Percentiles rank a stretch among this genome's conserved stretches.
phyloP scores from a whole-genome alignment of 2,113 vertebrate species.

The Ailurus styani region DNA sequence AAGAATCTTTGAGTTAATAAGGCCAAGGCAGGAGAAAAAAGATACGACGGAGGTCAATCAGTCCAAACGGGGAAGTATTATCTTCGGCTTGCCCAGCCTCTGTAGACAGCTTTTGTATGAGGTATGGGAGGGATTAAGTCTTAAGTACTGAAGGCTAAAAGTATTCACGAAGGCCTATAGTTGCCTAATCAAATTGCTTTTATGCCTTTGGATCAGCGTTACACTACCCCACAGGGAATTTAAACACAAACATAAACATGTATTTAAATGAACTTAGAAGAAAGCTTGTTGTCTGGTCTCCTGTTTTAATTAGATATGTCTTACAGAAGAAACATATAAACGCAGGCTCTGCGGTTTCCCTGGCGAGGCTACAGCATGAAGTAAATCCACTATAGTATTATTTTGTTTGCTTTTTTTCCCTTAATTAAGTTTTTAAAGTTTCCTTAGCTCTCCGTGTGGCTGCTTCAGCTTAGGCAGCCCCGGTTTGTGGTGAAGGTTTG shows the following conservation, averaged over 20 bases:
- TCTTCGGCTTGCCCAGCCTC: not conserved
- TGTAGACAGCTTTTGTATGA: not conserved
- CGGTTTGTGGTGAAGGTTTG: slow-evolving; percentile 64
- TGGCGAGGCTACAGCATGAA: slow-evolving; percentile 75
- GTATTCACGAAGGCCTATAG: slow-evolving; percentile 46
- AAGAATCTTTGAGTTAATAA: not conserved
- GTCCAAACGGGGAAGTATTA: not conserved
- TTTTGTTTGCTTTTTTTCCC: slow-evolving; percentile 83
- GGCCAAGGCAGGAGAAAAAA: not conserved
- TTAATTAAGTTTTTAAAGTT: slow-evolving; percentile 84
- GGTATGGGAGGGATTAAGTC: not conserved
- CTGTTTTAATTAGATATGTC: slow-evolving; percentile 82
- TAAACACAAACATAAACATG: slow-evolving; percentile 75
- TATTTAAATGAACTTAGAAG: slow-evolving; percentile 80
- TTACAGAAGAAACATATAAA: slow-evolving; percentile 80
- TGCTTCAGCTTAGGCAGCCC: slow-evolving; percentile 80
- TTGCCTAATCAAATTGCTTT: slow-evolving; percentile 56
- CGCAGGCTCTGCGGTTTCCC: slow-evolving; percentile 81
- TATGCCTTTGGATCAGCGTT: slow-evolving; percentile 68
- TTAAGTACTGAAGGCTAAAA: slow-evolving; percentile 48
- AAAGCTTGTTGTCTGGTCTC: slow-evolving; percentile 77
- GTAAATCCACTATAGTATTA: slow-evolving; percentile 81
- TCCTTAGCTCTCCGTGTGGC: slow-evolving; percentile 84
- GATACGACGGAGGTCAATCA: not conserved
- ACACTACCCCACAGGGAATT: slow-evolving; percentile 74